Evolutionary conservation across 2,113 vertebrate genomes (phyloP), one percentile per base, ranked within the genome.

Genomic region (Hepsetus odoe): DNA sequence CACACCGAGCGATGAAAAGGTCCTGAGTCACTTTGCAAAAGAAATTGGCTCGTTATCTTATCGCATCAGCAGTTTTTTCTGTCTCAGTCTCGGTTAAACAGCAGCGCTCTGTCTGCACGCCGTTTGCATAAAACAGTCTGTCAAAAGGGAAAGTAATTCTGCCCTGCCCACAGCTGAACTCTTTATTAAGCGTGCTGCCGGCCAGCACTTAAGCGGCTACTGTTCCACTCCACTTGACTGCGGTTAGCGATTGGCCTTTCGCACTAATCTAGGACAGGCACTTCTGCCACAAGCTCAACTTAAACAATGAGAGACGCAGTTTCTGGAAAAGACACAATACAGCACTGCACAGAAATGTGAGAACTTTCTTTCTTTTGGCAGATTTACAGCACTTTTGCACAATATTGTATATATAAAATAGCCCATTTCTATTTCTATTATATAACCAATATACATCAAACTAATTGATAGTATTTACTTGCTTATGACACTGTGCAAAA

Each of bases 1-100:
- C 71, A 73, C 18, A 46, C 3, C 2, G 5, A 6, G 42, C 81
- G 84, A 82, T 87, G 80, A 83, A 85, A n/a, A 85, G 84, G 82
- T 80, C 49, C 28, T 62, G 84, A 11, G 84, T 79, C 79, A 77
- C 61, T 73, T 87, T 78, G 67, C 85, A 85, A 82, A 86, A 87
- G 87, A 91, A 91, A 88, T 85, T 35, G 61, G 78, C 42, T 62
- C 7, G 77, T 82, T 86, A 86, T 81, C 80, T 71, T 51, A 80
- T 88, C 86, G 75, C n/a, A 86, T 86, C 86, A 89, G 85, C 85
- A 83, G 42, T 82, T 88, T 79, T 77, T 59, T 22, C n/a, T 24
- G 12, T 49, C 20, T 46, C 26, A 16, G 7, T 18, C 44, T 16
- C 18, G 20, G 20, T 44, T 20, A 22, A 10, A 30, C 12, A 11